Evolutionary conservation across 2,797 vertebrate genomes (phyloP).

Genomic region (Luscinia luscinia): DNA sequence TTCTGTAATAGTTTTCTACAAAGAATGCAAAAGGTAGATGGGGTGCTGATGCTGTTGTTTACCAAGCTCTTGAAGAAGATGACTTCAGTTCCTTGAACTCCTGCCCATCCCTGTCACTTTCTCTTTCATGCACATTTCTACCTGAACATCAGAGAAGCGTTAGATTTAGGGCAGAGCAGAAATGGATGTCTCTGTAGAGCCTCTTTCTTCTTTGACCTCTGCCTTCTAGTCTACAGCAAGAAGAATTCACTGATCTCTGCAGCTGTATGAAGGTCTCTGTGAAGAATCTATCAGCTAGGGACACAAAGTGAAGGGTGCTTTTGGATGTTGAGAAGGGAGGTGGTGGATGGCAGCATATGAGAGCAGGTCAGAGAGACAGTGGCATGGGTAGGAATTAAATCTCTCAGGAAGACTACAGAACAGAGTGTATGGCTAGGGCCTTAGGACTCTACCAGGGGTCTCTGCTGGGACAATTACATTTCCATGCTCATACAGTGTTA

Average conservation of each 20-base stretch:
- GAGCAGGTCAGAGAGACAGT: not conserved
- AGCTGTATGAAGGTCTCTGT: not conserved
- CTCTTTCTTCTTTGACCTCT: not conserved
- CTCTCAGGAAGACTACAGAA: not conserved
- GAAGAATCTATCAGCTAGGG: not conserved
- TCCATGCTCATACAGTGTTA: not conserved
- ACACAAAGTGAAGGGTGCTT: not conserved
- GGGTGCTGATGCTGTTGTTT: not conserved
- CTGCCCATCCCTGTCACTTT: not conserved
- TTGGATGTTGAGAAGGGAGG: not conserved
- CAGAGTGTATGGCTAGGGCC: not conserved
- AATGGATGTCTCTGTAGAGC: not conserved
- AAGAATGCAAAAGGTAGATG: constrained; percentile 61
- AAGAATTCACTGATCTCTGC: not conserved
- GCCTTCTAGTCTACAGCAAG: not conserved
- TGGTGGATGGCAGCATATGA: not conserved
- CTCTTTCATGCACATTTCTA: not conserved
- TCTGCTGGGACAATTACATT: not conserved
- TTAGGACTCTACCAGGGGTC: not conserved
- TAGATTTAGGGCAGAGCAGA: not conserved
- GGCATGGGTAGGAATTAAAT: not conserved
- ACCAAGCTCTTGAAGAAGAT: not conserved
- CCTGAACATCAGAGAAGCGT: not conserved
- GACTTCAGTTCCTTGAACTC: not conserved
- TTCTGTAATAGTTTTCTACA: constrained; percentile 85